Base-by-base conservation (phyloP, 1,140 invertebrate genomes). In the Brachionus rubens region DNA sequence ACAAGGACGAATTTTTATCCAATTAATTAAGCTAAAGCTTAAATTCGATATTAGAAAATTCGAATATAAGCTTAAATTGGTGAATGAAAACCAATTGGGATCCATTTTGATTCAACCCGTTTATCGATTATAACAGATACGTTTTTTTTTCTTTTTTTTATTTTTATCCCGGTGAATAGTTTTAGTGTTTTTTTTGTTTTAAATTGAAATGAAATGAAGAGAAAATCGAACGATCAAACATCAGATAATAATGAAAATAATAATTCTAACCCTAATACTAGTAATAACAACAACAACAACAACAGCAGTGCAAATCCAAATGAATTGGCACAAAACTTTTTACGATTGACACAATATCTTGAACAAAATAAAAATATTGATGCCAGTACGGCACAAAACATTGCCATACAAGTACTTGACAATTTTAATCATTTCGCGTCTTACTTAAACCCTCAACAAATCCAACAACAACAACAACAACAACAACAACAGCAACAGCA, bases 161-260 rank as follows among this genome's bases (percentile, higher is more conserved):
- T 41, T 65, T 65, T 41, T 19, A 65, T 43, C 40, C 59, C 59
- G 59, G 59, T 65, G 59, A 43, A 43, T 65, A 65, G 40, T 24
- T 43, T 65, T 65, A 65, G 40, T 24, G 12, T 46, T 65, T 65
- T 43, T 26, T 62, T 40, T 40, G n/a, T 62, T 62, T 19, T 62
- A 24, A 43, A 65, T 24, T 46, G 59, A 65, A 46, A 65, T 65
- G 59, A 65, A 65, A 65, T 65, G 59, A 65, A 65, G 59, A 41
- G 59, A 65, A 65, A 65, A 65, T 19, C 59, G 19, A 65, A 43
- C 40, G 40, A 65, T n/a, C 33, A 65, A 24, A 16, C 41, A 43
- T 24, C 16, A n/a, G 43, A 28, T 46, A 65, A 65, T 14, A 41
- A 65, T 46, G 24, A 41, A 43, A 65, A 65, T 41, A 28, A 36